Evolutionary conservation across 2,797 vertebrate species (phyloP), one percentile per base, ranked within the genome.

Genomic region (Perodicticus potto): DNA sequence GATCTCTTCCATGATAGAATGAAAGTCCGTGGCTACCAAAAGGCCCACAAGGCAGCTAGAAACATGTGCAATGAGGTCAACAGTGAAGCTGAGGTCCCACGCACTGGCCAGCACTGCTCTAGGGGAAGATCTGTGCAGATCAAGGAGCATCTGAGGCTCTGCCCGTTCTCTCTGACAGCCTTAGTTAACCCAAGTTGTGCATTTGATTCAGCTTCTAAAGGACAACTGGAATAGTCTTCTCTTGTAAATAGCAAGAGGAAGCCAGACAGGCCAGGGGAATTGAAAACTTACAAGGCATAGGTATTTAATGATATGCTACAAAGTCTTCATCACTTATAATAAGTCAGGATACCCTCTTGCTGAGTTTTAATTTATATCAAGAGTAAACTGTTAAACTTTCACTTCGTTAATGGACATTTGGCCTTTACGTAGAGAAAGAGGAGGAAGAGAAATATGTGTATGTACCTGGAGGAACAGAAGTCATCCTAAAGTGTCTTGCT

Each of bases 311-410:
- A 85, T 23, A 22, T 0, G 27, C 72, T 27, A 67, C 23, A 57
- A 67, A 17, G 20, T n/a, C 65, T 97, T 69, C 78, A 94, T 97
- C 93, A 97, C 92, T 96, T 94, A 96, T 89, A 61, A 8, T 2
- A 49, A 69, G 74, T 89, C 61, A 40, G 76, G n/a, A 45, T 20
- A 29, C 76, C 95, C 34, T 84, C 67, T 80, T 94, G 95, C 86
- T 92, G 89, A 92, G 61, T 92, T 91, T 95, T 97, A 96, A 97
- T 92, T 74, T 92, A 89, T n/a, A 86, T 95, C 70, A 82, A 37
- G 83, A 93, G 93, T 22, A 73, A 93, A 55, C 45, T 63, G 78
- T 88, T 85, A 59, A 81, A 29, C 91, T 93, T 93, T 69, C 2
- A 2, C 76, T 94, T 94, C 49, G 29, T 81, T 74, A 89, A 74